Evolutionary conservation across 2,888 invertebrate genomes (phyloP).

Genomic region (Patella pellucida): DNA sequence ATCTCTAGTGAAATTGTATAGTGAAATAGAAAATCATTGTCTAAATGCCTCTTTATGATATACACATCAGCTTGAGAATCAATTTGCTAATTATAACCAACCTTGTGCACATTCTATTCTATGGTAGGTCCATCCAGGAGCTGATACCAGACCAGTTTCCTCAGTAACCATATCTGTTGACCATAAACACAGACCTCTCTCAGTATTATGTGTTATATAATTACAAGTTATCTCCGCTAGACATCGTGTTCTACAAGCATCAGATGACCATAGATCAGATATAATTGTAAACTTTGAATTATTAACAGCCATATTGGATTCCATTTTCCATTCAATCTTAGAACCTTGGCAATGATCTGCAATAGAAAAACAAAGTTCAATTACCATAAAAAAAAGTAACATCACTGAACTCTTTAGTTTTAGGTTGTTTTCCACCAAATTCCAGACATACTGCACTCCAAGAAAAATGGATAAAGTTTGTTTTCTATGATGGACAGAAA

Average conservation of each 20-base stretch:
- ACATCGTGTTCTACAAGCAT: constrained; percentile 38
- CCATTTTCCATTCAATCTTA: constrained; percentile 22
- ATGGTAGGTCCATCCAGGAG: constrained; percentile 24
- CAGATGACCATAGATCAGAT: constrained; percentile 36
- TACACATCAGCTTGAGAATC: too few relatives aligned
- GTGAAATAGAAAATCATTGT: too few relatives aligned
- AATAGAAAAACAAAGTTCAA: not conserved
- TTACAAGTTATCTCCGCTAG: constrained; percentile 27
- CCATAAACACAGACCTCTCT: constrained; percentile 39
- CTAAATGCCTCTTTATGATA: too few relatives aligned
- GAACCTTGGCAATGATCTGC: constrained; percentile 32
- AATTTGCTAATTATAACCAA: constrained; percentile 1
- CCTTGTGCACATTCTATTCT: constrained; percentile 20
- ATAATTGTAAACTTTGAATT: constrained; percentile 13
- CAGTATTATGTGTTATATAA: constrained; percentile 34
- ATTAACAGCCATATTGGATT: constrained; percentile 17
- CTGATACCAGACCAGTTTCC: constrained; percentile 7
- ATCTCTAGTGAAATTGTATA: too few relatives aligned
- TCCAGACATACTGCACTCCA: too few relatives aligned
- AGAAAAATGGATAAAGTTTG: too few relatives aligned
- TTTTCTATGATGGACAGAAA: too few relatives aligned
- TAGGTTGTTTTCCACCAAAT: not conserved
- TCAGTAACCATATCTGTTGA: constrained; percentile 8
- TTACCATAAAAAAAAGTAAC: not conserved
- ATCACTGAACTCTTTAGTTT: not conserved